Percentiles rank a stretch among this genome's conserved stretches.
Conservation (phyloP, 1,140 invertebrate species). For the Paraescarpia echinospica region DNA sequence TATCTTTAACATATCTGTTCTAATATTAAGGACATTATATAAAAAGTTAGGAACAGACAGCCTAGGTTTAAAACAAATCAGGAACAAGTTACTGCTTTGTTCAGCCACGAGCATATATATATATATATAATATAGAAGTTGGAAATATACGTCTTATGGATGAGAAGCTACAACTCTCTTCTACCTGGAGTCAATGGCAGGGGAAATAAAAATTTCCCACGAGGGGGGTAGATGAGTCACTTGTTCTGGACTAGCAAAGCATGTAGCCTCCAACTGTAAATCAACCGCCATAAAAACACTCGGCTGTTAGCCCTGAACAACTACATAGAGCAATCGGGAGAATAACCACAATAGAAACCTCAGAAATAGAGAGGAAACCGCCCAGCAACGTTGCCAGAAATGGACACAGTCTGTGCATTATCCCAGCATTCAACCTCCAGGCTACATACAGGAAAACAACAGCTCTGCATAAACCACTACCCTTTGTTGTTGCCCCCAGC, state of each 20-base stretch:
- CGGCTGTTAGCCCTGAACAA: background rate
- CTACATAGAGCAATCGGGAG: background rate
- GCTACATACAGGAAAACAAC: background rate
- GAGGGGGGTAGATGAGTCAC: background rate
- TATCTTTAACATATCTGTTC: too few species aligned
- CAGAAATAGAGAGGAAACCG: background rate
- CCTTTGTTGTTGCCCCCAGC: background rate
- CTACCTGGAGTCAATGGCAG: background rate
- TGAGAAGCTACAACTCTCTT: background rate
- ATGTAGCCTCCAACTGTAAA: background rate
- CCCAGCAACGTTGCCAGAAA: background rate
- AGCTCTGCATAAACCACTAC: background rate
- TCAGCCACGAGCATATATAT: too few species aligned
- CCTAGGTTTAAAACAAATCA: too few species aligned
- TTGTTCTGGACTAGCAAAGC: background rate
- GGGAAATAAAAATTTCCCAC: background rate
- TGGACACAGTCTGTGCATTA: background rate
- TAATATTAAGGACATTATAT: too few species aligned
- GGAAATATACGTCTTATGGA: too few species aligned
- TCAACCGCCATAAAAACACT: background rate
- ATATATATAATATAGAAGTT: too few species aligned
- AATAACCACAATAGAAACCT: background rate
- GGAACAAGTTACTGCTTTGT: too few species aligned
- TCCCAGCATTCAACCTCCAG: background rate
- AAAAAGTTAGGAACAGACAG: too few species aligned